These are phyloP conservation scores for Zaprionus ornatus DNA, from an alignment of 1,140 invertebrate species.

Conservation along the genomic window DNA sequence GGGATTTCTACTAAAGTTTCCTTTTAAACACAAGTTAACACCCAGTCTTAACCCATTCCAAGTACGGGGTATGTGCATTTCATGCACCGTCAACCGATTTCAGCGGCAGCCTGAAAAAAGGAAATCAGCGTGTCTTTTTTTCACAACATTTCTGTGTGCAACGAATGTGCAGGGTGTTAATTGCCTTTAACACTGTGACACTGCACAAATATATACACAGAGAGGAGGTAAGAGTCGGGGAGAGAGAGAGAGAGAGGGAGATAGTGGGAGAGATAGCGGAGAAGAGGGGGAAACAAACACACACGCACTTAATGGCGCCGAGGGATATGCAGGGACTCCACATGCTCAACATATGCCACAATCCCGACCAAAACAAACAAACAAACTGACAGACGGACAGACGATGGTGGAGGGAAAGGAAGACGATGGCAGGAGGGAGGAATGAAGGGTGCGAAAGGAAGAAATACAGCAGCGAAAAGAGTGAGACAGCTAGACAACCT, in stretches of 20 bases:
- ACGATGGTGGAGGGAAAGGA: not conserved
- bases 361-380: constrained; percentile 48
- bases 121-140: constrained; percentile 35
- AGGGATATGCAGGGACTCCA: constrained; percentile 41
- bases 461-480: constrained; percentile 1
- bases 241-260: not conserved
- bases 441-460: constrained; percentile 16
- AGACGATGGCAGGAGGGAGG: not conserved
- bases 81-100: constrained; percentile 60
- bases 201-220: constrained; percentile 51
- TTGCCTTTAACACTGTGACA: constrained; percentile 75
- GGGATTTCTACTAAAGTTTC: not conserved
- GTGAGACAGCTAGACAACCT: constrained; percentile 27
- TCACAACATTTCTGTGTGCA: constrained; percentile 13
- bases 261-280: not conserved
- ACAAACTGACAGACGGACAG: constrained; percentile 37
- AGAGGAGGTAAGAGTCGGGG: not conserved
- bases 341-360: constrained; percentile 61
- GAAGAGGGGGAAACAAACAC: constrained; percentile 34
- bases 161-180: constrained; percentile 54
- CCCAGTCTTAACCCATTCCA: not conserved
- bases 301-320: constrained; percentile 69
- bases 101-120: constrained; percentile 52
- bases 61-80: constrained; percentile 46
- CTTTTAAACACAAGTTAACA: not conserved